Evolutionary conservation across 2,113 vertebrate species (phyloP).

Genomic region (Corvus hawaiiensis): DNA sequence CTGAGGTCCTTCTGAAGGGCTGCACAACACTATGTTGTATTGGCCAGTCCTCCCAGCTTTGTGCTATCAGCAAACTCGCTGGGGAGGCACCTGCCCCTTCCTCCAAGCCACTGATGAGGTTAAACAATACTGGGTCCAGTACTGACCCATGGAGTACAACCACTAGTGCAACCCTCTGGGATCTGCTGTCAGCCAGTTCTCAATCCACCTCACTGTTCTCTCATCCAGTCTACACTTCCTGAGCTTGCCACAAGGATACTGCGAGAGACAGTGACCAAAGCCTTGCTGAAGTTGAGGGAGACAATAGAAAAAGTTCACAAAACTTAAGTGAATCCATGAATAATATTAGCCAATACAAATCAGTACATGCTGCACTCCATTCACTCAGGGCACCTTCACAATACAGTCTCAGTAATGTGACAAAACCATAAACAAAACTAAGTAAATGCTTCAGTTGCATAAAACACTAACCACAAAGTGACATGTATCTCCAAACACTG

Average conservation of each 20-base stretch:
- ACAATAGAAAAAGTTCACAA: not conserved
- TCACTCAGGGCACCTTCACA: not conserved
- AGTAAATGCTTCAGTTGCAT: not conserved
- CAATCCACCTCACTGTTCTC: not conserved
- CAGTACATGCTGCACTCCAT: not conserved
- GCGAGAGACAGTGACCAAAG: not conserved
- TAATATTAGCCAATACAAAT: not conserved
- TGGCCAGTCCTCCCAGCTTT: not conserved
- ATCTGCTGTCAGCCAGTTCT: not conserved
- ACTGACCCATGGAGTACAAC: too few species aligned
- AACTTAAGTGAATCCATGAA: not conserved
- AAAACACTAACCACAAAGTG: not conserved
- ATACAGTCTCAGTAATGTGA: not conserved
- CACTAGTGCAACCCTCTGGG: not conserved
- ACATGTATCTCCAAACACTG: not conserved
- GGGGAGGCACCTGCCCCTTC: not conserved
- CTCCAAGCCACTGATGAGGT: not conserved
- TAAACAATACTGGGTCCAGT: not conserved
- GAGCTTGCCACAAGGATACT: rapidly evolving
- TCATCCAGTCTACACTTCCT: not conserved
- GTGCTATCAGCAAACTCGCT: not conserved
- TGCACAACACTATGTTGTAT: not conserved
- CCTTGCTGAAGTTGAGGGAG: not conserved
- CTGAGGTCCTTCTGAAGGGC: not conserved
- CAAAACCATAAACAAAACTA: not conserved